These are phyloP conservation scores for Phenacoccus solenopsis DNA, from an alignment of 1,140 invertebrate species.

Conservation along the genomic window DNA sequence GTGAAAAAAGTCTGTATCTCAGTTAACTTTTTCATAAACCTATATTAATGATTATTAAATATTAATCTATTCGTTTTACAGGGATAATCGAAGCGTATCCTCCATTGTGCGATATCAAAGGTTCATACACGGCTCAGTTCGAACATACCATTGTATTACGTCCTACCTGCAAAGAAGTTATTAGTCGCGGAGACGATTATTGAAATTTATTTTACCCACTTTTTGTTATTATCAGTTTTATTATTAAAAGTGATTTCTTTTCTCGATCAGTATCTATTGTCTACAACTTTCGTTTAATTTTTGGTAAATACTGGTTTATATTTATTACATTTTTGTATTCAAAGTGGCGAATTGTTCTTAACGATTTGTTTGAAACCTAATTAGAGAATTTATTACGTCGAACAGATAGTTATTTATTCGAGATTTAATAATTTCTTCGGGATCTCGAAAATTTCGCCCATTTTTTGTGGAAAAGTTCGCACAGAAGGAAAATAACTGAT, in stretches of 20 bases:
- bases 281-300: too few species aligned
- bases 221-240: background rate
- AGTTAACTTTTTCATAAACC: background rate
- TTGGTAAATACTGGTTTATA: too few species aligned
- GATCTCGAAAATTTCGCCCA: too few species aligned
- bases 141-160: conserved; percentile 96
- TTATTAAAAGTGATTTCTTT: background rate
- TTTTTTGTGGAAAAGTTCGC: too few species aligned
- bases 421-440: too few species aligned
- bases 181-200: conserved; percentile 93
- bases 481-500: too few species aligned
- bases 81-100: conserved; percentile 92
- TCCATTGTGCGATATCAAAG: conserved; percentile 93
- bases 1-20: conserved; percentile 63
- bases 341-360: too few species aligned
- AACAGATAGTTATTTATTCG: too few species aligned
- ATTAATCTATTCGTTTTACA: conserved; percentile 23
- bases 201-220: conserved; percentile 34
- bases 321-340: too few species aligned
- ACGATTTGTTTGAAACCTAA: too few species aligned
- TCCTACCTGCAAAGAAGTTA: conserved; percentile 96
- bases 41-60: background rate
- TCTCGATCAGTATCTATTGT: too few species aligned
- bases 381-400: too few species aligned
- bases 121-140: conserved; percentile 97